Percentiles rank a stretch among this genome's conserved stretches.
Evolutionary conservation across 2,797 vertebrate genomes (phyloP).

Genomic region (Sebastes itinus): DNA sequence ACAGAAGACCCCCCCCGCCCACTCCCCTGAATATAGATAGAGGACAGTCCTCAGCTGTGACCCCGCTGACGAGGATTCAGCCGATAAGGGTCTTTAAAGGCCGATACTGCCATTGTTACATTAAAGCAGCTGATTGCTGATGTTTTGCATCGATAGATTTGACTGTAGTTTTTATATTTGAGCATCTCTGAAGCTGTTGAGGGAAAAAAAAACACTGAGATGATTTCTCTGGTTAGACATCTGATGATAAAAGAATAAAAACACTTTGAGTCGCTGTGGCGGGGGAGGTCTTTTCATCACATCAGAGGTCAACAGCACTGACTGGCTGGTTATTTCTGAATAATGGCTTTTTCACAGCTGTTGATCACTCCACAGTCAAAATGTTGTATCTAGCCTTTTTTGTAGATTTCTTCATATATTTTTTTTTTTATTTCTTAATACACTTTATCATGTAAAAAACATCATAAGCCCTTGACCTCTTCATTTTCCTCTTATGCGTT

Average conservation of each 20-base stretch:
- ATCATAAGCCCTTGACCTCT: neutral
- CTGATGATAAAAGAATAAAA: neutral
- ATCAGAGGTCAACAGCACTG: neutral
- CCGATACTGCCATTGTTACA: slow-evolving; percentile 5
- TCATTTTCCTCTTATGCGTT: neutral
- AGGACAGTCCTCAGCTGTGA: slow-evolving; percentile 57
- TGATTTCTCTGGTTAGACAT: neutral
- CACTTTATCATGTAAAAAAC: neutral
- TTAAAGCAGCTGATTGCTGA: slow-evolving; percentile 20
- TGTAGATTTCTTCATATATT: neutral
- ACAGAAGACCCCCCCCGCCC: slow-evolving; percentile 6
- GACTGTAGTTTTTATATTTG: slow-evolving; percentile 4
- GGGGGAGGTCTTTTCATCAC: neutral
- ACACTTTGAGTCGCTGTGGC: neutral
- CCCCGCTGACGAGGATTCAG: slow-evolving; percentile 42
- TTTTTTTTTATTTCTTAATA: neutral
- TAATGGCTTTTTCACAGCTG: neutral
- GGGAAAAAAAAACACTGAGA: neutral
- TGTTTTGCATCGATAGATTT: slow-evolving; percentile 24
- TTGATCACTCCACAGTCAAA: neutral
- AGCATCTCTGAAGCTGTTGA: neutral
- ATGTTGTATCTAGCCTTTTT: neutral
- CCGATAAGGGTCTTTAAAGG: slow-evolving; percentile 33
- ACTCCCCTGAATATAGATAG: slow-evolving; percentile 38
- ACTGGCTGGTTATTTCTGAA: neutral